Conservation (phyloP, 2,113 vertebrate genomes). For the Caretta caretta region DNA sequence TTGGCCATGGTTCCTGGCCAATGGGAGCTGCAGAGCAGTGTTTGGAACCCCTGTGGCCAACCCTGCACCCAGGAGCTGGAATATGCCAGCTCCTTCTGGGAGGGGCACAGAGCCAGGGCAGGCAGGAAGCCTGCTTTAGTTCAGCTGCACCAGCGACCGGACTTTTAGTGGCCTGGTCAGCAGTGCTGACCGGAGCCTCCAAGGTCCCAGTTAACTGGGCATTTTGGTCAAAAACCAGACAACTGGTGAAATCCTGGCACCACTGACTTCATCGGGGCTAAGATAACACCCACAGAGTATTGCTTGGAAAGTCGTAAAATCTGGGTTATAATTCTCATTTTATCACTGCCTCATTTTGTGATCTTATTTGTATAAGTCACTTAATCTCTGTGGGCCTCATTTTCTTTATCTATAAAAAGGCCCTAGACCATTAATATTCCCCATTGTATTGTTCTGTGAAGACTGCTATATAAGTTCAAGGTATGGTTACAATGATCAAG, state of each 20-base stretch:
- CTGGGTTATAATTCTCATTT: not conserved
- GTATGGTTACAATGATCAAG: conserved; percentile 25
- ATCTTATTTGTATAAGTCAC: conserved; percentile 25
- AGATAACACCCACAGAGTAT: not conserved
- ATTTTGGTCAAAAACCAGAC: too few species aligned
- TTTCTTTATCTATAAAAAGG: not conserved
- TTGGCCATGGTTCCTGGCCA: too few species aligned
- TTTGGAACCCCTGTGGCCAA: too few species aligned
- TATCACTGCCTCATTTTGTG: not conserved
- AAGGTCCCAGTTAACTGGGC: too few species aligned
- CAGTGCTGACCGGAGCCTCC: too few species aligned
- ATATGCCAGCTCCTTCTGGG: too few species aligned
- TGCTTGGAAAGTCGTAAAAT: not conserved
- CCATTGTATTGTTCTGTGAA: not conserved
- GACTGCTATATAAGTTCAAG: not conserved
- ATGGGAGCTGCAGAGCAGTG: too few species aligned
- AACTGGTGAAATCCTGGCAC: not conserved
- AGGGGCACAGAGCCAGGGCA: too few species aligned
- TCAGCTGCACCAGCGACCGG: too few species aligned
- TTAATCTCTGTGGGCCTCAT: not conserved
- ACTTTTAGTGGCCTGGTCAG: too few species aligned
- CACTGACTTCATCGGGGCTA: not conserved
- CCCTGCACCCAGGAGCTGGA: too few species aligned
- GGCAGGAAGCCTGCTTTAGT: too few species aligned
- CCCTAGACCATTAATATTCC: not conserved